Conservation (phyloP, 2,113 vertebrate species). For the Ceratotherium simum region DNA sequence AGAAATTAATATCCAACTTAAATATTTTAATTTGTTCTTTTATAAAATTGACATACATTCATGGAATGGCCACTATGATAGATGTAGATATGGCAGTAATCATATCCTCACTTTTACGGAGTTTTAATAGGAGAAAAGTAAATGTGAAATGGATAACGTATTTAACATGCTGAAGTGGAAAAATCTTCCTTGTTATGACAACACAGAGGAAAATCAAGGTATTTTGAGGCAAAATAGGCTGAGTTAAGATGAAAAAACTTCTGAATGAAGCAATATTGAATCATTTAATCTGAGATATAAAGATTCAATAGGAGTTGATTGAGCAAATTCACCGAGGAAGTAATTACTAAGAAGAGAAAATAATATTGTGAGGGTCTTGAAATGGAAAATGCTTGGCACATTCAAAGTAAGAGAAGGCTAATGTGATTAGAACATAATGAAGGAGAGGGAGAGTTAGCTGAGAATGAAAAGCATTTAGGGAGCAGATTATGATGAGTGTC, state of each 20-base stretch:
- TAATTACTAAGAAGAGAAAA: not conserved
- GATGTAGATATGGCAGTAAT: fast-evolving
- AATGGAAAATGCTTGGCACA: not conserved
- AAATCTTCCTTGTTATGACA: not conserved
- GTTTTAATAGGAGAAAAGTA: not conserved
- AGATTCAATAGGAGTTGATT: not conserved
- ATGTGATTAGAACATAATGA: not conserved
- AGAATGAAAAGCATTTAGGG: not conserved
- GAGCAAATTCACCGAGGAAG: not conserved
- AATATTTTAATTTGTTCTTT: not conserved
- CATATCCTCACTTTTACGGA: not conserved
- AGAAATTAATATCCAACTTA: not conserved
- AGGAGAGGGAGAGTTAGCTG: fast-evolving
- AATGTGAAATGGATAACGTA: not conserved
- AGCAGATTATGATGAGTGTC: not conserved
- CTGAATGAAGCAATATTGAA: not conserved
- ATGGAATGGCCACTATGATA: not conserved
- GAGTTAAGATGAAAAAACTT: not conserved
- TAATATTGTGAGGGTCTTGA: not conserved
- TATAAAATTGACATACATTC: not conserved
- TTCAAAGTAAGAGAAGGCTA: not conserved
- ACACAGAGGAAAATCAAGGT: not conserved
- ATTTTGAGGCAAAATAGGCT: not conserved
- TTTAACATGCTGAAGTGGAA: not conserved
- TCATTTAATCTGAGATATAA: not conserved